phyloP scores from a whole-genome alignment of 2,888 invertebrate species.

The Andrena haemorrhoa region DNA sequence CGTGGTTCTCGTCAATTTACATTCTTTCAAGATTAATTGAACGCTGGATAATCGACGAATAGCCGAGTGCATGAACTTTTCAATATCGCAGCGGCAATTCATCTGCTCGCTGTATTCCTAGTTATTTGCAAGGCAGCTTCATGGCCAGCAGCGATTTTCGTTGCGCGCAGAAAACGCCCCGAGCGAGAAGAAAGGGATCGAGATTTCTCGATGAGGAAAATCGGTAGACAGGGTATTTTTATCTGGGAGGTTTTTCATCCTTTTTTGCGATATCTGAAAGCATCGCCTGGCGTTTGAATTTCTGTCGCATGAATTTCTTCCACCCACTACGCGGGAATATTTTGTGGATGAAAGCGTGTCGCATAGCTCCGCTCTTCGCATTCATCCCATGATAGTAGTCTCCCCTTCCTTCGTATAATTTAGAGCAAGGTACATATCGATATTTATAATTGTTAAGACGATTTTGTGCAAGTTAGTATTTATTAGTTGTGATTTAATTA shows the following conservation, averaged over 20 bases:
- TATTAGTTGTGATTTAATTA: too few species aligned
- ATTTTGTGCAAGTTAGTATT: too few species aligned
- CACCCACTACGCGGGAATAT: neutral
- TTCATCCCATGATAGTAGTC: neutral
- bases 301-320: neutral
- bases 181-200: neutral
- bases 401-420: neutral
- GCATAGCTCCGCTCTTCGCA: neutral
- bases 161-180: constrained; percentile 2
- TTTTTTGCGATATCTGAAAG: neutral
- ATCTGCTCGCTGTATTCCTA: neutral
- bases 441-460: too few species aligned
- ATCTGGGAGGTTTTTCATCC: neutral
- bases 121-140: neutral
- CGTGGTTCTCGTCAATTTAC: constrained; percentile 7
- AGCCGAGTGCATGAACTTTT: neutral
- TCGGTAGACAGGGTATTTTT: constrained; percentile 1
- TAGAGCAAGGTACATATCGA: neutral
- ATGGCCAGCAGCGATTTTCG: constrained; percentile 7
- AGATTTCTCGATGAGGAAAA: constrained; percentile 10
- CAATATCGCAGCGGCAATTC: neutral
- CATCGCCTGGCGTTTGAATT: neutral
- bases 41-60: neutral
- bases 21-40: constrained; percentile 2
- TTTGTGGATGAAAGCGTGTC: neutral